phyloP scores from a whole-genome alignment of 2,888 invertebrate genomes.

The Torymus aiolomorphi region DNA sequence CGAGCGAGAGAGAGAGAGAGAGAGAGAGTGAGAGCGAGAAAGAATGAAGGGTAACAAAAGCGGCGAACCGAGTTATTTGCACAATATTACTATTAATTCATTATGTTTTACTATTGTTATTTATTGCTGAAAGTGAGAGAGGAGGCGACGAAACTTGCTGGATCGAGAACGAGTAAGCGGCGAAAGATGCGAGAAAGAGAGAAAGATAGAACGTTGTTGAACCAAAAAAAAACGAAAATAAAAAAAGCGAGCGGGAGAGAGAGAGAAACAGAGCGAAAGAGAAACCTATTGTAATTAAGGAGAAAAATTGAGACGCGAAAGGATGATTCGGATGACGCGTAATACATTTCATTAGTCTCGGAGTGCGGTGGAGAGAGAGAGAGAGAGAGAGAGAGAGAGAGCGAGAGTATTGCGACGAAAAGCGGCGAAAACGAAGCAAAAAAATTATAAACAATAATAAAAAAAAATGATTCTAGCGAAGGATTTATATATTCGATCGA shows the following conservation, averaged over 20 bases:
- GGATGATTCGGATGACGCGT: slow-evolving; percentile 45
- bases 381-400: too few relatives aligned
- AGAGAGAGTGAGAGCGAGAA: slow-evolving; percentile 48
- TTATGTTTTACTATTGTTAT: slow-evolving; percentile 71
- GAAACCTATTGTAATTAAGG: slow-evolving; percentile 59
- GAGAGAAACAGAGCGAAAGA: background rate
- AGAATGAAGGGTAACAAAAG: slow-evolving; percentile 47
- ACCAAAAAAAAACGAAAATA: slow-evolving; percentile 62
- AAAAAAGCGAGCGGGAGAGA: slow-evolving; percentile 23
- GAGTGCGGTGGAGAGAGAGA: slow-evolving; percentile 12
- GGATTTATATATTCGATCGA: slow-evolving; percentile 66
- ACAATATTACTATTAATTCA: slow-evolving; percentile 73
- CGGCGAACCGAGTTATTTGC: slow-evolving; percentile 72
- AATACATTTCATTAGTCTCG: slow-evolving; percentile 16
- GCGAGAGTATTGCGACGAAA: slow-evolving; percentile 29
- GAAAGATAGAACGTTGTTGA: slow-evolving; percentile 63
- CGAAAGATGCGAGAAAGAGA: slow-evolving; percentile 56
- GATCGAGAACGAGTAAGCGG: slow-evolving; percentile 65
- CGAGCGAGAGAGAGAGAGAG: slow-evolving; percentile 33
- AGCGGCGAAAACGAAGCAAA: slow-evolving; percentile 53
- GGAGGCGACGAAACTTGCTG: slow-evolving; percentile 59
- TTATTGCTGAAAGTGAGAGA: slow-evolving; percentile 58
- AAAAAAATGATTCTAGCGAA: slow-evolving; percentile 64
- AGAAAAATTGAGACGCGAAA: slow-evolving; percentile 44
- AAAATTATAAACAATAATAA: slow-evolving; percentile 63